Percentiles rank a stretch among this genome's conserved stretches.
Conservation (phyloP, 2,888 invertebrate genomes). For the Dicranocentrus wangi region DNA sequence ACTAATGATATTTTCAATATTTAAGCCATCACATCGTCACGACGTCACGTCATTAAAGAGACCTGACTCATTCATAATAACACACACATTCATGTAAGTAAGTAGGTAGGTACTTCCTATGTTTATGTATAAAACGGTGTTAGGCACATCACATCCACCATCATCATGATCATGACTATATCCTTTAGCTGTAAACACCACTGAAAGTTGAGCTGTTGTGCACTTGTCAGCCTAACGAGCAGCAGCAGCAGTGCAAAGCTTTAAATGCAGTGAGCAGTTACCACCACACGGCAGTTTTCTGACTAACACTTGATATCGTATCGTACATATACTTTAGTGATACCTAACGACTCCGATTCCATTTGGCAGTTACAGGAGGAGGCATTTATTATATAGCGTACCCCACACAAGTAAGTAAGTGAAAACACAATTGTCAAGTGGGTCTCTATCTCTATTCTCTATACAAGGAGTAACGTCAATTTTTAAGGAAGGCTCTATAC, state of each 20-base stretch:
- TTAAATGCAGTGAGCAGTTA: not conserved
- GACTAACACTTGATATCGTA: not conserved
- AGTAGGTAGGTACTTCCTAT: not conserved
- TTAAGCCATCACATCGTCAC: slow-evolving; percentile 59
- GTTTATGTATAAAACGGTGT: too few relatives aligned
- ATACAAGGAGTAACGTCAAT: not conserved
- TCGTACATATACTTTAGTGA: too few relatives aligned
- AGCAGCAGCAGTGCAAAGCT: not conserved
- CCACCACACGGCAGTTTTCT: not conserved
- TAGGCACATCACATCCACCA: too few relatives aligned
- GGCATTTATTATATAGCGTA: too few relatives aligned
- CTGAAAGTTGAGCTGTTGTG: not conserved
- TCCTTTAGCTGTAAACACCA: too few relatives aligned
- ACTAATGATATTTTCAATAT: slow-evolving; percentile 62
- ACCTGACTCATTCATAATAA: slow-evolving; percentile 47
- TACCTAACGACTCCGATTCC: too few relatives aligned
- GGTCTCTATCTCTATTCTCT: too few relatives aligned
- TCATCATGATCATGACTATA: too few relatives aligned
- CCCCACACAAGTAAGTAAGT: too few relatives aligned
- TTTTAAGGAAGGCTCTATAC: not conserved
- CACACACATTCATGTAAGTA: slow-evolving; percentile 9
- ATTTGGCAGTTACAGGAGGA: too few relatives aligned
- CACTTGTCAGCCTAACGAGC: slow-evolving; percentile 1
- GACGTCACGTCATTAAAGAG: slow-evolving; percentile 60
- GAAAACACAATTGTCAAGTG: too few relatives aligned